A percentile compares a stretch with the other conserved stretches of the same genome.
Evolutionary conservation across 2,797 vertebrate genomes (phyloP).

Genomic region (Lutjanus campechanus): DNA sequence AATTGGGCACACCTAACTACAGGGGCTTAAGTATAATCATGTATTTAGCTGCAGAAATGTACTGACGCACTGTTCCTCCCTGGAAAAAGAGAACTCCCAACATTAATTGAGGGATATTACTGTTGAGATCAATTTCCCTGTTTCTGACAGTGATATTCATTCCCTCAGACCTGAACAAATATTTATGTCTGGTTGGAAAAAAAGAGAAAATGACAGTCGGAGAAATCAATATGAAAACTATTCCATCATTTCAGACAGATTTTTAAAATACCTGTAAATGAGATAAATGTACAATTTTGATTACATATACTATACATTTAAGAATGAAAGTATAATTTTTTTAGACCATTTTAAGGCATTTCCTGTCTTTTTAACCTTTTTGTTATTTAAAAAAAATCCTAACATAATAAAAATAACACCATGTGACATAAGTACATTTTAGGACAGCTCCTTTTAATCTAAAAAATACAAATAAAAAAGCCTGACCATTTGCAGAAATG

Average conservation of each 20-base stretch:
- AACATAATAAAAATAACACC: background rate
- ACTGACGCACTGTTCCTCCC: conserved; percentile 82
- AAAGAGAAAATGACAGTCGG: conserved; percentile 45
- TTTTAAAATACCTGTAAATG: conserved; percentile 25
- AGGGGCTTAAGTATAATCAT: conserved; percentile 88
- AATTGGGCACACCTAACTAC: conserved; percentile 88
- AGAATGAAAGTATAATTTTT: background rate
- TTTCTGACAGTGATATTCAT: conserved; percentile 81
- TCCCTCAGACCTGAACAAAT: conserved; percentile 81
- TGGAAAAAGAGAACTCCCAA: conserved; percentile 84
- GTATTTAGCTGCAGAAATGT: conserved; percentile 85
- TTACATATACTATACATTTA: conserved; percentile 1
- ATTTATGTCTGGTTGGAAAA: conserved; percentile 79
- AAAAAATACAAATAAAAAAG: conserved; percentile 6
- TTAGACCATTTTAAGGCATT: background rate
- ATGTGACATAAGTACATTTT: conserved; percentile 2
- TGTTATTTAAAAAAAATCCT: background rate
- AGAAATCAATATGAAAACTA: conserved; percentile 45
- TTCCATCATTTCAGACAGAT: conserved; percentile 36
- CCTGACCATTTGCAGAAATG: conserved; percentile 56
- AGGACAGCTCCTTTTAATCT: background rate
- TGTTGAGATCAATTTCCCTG: conserved; percentile 85
- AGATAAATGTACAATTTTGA: conserved; percentile 18
- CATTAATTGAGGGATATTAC: conserved; percentile 85
- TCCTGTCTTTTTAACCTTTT: background rate